Evolutionary conservation across 2,797 vertebrate genomes (phyloP).

Genomic region (Loris lydekkerianus): DNA sequence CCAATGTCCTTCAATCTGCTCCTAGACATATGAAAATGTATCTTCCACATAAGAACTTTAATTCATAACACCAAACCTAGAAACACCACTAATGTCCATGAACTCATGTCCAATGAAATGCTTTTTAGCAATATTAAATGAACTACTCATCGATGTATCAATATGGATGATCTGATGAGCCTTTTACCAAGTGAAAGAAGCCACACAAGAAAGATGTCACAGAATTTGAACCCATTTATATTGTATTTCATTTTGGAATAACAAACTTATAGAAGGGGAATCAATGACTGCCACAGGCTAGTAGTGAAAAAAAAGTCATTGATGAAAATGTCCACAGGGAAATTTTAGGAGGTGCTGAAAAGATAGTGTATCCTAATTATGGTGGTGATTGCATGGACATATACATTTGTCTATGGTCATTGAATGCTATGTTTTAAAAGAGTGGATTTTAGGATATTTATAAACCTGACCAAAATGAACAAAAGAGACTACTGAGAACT

Average conservation of each 20-base stretch:
- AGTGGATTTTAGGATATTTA: not conserved
- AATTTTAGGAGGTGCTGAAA: not conserved
- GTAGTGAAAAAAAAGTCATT: not conserved
- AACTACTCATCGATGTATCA: not conserved
- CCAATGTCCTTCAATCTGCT: not conserved
- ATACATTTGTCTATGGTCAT: not conserved
- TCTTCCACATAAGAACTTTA: not conserved
- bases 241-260: not conserved
- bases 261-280: not conserved
- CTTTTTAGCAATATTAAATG: not conserved
- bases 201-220: not conserved
- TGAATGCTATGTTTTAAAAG: not conserved
- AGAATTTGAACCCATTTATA: not conserved
- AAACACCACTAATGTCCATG: not conserved
- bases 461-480: not conserved
- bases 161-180: not conserved
- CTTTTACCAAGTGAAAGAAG: not conserved
- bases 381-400: not conserved
- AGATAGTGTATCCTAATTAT: not conserved
- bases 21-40: not conserved
- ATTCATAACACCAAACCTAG: not conserved
- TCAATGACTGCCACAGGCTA: not conserved
- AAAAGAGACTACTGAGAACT: not conserved
- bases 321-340: not conserved
- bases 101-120: not conserved